Conservation (phyloP, 2,113 vertebrate species). For the Fulmarus glacialis region DNA sequence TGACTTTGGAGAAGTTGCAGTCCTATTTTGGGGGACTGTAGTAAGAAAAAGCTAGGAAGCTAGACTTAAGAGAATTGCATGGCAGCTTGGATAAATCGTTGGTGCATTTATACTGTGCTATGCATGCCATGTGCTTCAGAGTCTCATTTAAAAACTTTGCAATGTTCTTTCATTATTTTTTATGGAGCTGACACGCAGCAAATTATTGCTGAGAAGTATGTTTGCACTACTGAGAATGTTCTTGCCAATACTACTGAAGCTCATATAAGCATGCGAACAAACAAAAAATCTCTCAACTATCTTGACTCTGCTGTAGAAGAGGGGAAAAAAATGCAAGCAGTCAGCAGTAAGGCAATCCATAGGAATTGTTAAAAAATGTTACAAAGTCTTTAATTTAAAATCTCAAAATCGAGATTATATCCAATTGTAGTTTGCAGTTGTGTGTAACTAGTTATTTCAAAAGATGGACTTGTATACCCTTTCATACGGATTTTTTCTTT, state of each 20-base stretch:
- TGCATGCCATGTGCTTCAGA: background rate
- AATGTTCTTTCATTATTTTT: background rate
- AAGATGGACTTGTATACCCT: background rate
- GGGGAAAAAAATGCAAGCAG: background rate
- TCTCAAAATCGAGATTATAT: background rate
- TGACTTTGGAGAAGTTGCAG: background rate
- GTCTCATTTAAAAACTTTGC: background rate
- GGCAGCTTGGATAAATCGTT: background rate
- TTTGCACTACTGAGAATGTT: background rate
- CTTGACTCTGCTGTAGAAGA: background rate
- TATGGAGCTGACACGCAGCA: background rate
- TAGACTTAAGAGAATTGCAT: background rate
- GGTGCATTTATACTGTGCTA: background rate
- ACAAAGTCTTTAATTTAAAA: background rate
- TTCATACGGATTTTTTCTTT: background rate
- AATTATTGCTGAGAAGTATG: background rate
- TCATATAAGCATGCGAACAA: background rate
- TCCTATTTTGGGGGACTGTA: background rate
- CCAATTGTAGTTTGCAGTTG: background rate
- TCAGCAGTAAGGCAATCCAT: conserved; percentile 24
- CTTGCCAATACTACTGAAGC: background rate
- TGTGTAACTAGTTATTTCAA: background rate
- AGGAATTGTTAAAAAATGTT: conserved; percentile 5
- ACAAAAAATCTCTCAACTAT: background rate
- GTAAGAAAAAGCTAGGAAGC: background rate